Percentiles rank a stretch among this genome's conserved stretches.
Conservation (phyloP, 2,797 vertebrate genomes). For the Schizopygopsis malacanthus region DNA sequence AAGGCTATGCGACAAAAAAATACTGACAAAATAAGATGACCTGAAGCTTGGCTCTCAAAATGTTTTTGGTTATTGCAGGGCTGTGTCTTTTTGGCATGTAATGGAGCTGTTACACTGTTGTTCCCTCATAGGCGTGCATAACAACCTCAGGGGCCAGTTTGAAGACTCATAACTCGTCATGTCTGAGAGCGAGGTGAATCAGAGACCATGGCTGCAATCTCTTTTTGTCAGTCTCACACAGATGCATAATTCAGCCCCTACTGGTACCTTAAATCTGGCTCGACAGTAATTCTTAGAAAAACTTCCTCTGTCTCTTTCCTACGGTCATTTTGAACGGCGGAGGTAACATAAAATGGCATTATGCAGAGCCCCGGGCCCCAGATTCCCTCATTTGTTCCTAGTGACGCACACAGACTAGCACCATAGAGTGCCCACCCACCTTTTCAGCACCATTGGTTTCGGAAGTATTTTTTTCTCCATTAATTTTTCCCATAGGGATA, state of each 20-base stretch:
- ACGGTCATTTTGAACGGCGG: slow-evolving; percentile 32
- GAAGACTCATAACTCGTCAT: slow-evolving; percentile 37
- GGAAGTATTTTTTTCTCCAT: background rate
- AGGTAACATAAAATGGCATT: slow-evolving; percentile 46
- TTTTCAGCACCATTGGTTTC: background rate
- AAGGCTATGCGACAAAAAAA: background rate
- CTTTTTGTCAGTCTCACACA: slow-evolving; percentile 1
- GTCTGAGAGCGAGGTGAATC: slow-evolving; percentile 44
- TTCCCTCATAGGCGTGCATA: slow-evolving; percentile 7
- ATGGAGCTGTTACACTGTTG: background rate
- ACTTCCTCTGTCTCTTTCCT: slow-evolving; percentile 35
- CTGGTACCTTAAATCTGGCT: slow-evolving; percentile 23
- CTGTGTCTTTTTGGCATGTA: slow-evolving; percentile 8
- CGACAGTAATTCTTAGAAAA: slow-evolving; percentile 38
- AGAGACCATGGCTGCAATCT: slow-evolving; percentile 10
- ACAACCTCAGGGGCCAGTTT: slow-evolving; percentile 24
- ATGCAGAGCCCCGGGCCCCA: slow-evolving; percentile 2
- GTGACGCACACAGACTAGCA: background rate
- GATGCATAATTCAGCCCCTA: slow-evolving; percentile 24
- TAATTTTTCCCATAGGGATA: background rate
- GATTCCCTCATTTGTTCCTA: background rate
- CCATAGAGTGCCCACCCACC: background rate
- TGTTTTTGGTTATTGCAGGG: background rate
- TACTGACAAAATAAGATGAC: background rate
- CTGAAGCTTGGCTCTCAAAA: background rate